Evolutionary conservation across 2,888 invertebrate genomes (phyloP).

Genomic region (Drosophila glabriapex): DNA sequence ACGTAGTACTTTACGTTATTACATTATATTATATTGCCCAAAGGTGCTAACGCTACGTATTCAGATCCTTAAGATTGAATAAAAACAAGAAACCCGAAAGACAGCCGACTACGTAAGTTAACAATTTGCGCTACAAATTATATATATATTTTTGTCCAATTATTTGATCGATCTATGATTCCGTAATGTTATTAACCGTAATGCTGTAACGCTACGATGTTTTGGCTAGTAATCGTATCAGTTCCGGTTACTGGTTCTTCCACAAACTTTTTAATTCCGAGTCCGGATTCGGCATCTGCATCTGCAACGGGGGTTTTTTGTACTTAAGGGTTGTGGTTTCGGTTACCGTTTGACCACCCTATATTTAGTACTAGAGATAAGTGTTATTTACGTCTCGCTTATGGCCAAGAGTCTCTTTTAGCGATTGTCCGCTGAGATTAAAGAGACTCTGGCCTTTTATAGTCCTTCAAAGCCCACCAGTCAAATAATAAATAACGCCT

Average conservation of each 20-base stretch:
- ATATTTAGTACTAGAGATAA: neutral
- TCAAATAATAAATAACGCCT: constrained; percentile 44
- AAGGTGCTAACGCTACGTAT: neutral
- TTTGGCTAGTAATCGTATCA: neutral
- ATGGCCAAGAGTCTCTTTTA: constrained; percentile 5
- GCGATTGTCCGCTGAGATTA: constrained; percentile 31
- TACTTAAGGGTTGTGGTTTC: neutral
- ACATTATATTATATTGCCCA: neutral
- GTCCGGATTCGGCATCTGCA: neutral
- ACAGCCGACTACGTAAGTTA: neutral
- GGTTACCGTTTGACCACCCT: neutral
- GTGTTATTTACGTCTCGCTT: constrained; percentile 16
- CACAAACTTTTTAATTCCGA: neutral
- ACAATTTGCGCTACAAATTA: neutral
- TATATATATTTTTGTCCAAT: neutral
- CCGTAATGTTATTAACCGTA: neutral
- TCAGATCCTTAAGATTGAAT: neutral
- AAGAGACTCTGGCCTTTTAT: constrained; percentile 6
- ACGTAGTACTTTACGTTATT: neutral
- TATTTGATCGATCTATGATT: neutral
- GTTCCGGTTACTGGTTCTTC: neutral
- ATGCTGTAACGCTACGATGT: neutral
- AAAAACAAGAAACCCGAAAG: neutral
- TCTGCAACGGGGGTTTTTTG: neutral
- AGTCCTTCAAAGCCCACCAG: constrained; percentile 8